phyloP scores from a whole-genome alignment of 2,797 vertebrate genomes.

The Echiichthys vipera region DNA sequence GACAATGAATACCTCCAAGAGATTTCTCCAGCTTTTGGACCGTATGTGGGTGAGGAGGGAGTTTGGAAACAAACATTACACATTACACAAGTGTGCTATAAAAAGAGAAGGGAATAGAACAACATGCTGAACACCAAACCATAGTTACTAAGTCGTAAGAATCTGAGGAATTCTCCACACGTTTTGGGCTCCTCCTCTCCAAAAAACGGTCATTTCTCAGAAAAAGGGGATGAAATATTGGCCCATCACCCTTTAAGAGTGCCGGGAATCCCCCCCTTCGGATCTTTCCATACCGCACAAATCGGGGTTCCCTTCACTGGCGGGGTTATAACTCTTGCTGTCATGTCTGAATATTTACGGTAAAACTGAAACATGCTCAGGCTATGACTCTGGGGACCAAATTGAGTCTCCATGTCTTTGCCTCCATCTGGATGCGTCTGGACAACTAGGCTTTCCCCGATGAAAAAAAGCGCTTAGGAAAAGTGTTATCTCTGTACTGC shows the following conservation, averaged over 20 bases:
- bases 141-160: constrained; percentile 65
- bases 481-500: not conserved
- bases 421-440: constrained; percentile 14
- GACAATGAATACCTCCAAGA: constrained; percentile 44
- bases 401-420: constrained; percentile 39
- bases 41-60: not conserved
- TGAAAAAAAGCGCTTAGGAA: not conserved
- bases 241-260: constrained; percentile 56
- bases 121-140: constrained; percentile 35
- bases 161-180: constrained; percentile 61
- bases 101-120: constrained; percentile 49
- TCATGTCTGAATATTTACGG: constrained; percentile 70
- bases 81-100: constrained; percentile 32
- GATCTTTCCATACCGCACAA: constrained; percentile 60
- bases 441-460: constrained; percentile 26
- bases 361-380: constrained; percentile 66
- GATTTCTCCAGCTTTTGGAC: constrained; percentile 27
- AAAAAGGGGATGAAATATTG: constrained; percentile 52
- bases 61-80: constrained; percentile 28
- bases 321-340: constrained; percentile 69
- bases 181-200: constrained; percentile 16
- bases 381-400: constrained; percentile 44
- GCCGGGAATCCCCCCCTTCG: constrained; percentile 69
- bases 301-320: constrained; percentile 54
- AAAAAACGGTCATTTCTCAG: constrained; percentile 52